Base-by-base conservation (phyloP, 2,113 vertebrate genomes). In the Pangasianodon gigas region DNA sequence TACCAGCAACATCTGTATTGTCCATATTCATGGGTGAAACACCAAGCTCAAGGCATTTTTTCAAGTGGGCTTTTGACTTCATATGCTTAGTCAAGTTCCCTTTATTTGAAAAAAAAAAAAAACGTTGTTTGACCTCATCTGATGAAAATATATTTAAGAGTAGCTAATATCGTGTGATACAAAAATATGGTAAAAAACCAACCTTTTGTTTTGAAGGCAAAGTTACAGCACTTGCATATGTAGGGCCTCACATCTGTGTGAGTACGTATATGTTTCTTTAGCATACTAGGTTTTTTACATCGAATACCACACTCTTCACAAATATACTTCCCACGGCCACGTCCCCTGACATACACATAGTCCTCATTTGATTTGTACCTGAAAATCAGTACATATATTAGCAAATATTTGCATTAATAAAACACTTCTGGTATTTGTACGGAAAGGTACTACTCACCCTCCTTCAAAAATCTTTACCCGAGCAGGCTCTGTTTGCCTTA, bases 121-220 rank as follows among this genome's bases (percentile, higher is more conserved):
- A 37, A 65, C 18, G 71, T 9, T 37, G 19, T 84, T 85, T 56
- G 41, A 85, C 29, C 32, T 56, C n/a, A 87, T 52, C 19, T 52
- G 29, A 56, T 46, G 37, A 62, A 51, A 51, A 37, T 86, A 56
- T 52, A 4, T 24, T 81, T 10, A 74, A 21, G 11, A 65, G 14
- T 24, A 46, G 11, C 3, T 16, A 82, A 52, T 67, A 60, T 21
- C 32, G 21, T 24, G 6, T 82, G 41, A 52, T 51, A 89, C 21
- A 56, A 83, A 77, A 79, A 60, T 60, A 18, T 37, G 0, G n/a
- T 85, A 80, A 51, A 85, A 56, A 46, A n/a, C 93, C 71, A 95
- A 99, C 98, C 98, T 99, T 99, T 99, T 56, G 98, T 99, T 96
- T 99, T 99, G 94, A 99, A 99, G 93, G 98, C 98, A 62, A 99